These are phyloP conservation scores for Sebastes flavidus DNA, from an alignment of 2,797 vertebrate species.

Conservation along the genomic window DNA sequence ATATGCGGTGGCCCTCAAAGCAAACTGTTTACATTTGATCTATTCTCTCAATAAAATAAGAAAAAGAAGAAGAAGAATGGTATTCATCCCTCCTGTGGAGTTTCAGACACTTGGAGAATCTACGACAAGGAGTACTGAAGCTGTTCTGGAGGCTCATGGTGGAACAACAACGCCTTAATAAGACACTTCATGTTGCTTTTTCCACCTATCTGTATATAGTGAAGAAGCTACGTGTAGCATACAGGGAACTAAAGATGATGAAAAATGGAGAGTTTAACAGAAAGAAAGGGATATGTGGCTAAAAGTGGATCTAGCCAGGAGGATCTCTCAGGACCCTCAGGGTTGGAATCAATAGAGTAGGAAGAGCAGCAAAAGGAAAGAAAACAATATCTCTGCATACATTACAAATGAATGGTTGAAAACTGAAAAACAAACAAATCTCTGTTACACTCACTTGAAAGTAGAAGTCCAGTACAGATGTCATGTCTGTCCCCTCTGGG, in stretches of 20 bases:
- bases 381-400: background rate
- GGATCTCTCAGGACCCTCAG: background rate
- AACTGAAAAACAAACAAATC: background rate
- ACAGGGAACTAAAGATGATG: background rate
- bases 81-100: background rate
- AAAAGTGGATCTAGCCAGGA: background rate
- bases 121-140: background rate
- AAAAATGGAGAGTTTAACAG: background rate
- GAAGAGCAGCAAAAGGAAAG: background rate
- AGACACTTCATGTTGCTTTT: background rate
- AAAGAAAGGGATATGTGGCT: background rate
- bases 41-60: background rate
- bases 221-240: background rate
- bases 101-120: background rate
- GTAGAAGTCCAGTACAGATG: constrained; percentile 95
- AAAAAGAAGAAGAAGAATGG: background rate
- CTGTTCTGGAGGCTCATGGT: background rate
- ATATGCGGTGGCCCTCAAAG: background rate
- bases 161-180: background rate
- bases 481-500: constrained; percentile 98
- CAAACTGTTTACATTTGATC: background rate
- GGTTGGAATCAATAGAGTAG: background rate
- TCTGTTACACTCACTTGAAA: constrained; percentile 88
- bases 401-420: background rate
- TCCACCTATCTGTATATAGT: background rate